Evolutionary conservation across 2,113 vertebrate species (phyloP).

Genomic region (Sisor rabdophorus): DNA sequence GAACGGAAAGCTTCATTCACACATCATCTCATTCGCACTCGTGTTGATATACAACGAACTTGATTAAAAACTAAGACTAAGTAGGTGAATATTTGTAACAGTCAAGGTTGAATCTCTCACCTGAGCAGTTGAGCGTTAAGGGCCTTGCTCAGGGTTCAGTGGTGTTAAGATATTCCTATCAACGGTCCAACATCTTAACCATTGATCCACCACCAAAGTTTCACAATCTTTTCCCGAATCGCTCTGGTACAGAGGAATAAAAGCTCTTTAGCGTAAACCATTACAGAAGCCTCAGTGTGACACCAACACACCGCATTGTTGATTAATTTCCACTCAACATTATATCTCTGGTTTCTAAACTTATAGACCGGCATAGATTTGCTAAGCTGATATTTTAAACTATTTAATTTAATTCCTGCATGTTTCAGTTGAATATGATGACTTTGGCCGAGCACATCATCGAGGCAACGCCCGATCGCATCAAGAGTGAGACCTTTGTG

Average conservation of each 20-base stretch:
- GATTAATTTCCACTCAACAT: background rate
- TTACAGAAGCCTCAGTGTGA: background rate
- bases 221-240: background rate
- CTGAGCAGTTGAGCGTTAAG: too few relatives aligned
- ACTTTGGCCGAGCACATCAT: constrained; percentile 94
- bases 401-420: background rate
- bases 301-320: background rate
- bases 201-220: too few relatives aligned
- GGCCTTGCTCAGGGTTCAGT: too few relatives aligned
- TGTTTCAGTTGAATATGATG: constrained; percentile 80
- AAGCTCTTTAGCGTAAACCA: background rate
- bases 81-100: too few relatives aligned
- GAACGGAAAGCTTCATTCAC: background rate
- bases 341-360: background rate
- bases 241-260: background rate
- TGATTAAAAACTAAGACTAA: too few relatives aligned
- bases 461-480: constrained; percentile 85
- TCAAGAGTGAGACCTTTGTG: constrained; percentile 86
- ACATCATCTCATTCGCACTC: background rate
- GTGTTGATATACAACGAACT: too few relatives aligned
- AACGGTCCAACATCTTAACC: too few relatives aligned
- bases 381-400: background rate
- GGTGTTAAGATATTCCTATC: too few relatives aligned
- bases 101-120: too few relatives aligned
- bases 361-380: background rate